phyloP scores from a whole-genome alignment of 1,140 invertebrate species.

The Drosophila tropicalis region DNA sequence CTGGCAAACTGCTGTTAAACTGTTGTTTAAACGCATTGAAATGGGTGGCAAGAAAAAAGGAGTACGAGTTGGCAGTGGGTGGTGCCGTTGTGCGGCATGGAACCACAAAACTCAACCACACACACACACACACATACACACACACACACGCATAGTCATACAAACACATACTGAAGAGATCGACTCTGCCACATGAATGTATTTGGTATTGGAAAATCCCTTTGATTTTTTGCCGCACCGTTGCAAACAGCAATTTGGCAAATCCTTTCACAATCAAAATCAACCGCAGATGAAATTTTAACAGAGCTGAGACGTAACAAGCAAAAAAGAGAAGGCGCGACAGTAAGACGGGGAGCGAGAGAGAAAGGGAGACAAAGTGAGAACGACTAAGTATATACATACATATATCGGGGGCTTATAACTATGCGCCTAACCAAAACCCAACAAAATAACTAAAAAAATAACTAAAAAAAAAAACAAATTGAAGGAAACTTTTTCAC shows the following conservation, averaged over 20 bases:
- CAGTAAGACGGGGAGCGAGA: slow-evolving; percentile 45
- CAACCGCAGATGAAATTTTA: slow-evolving; percentile 82
- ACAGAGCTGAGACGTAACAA: slow-evolving; percentile 24
- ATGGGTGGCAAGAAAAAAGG: slow-evolving; percentile 17
- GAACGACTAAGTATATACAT: neutral
- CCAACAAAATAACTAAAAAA: slow-evolving; percentile 23
- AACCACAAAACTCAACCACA: slow-evolving; percentile 65
- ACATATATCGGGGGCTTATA: slow-evolving; percentile 22
- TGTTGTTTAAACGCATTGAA: slow-evolving; percentile 78
- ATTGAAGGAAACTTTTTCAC: slow-evolving; percentile 3
- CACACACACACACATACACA: slow-evolving; percentile 45
- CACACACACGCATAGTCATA: slow-evolving; percentile 13
- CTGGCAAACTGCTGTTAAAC: slow-evolving; percentile 78
- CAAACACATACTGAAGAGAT: slow-evolving; percentile 29
- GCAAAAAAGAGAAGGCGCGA: slow-evolving; percentile 25
- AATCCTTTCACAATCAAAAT: slow-evolving; percentile 83
- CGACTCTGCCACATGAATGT: slow-evolving; percentile 50
- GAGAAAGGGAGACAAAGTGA: slow-evolving; percentile 29
- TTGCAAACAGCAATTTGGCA: slow-evolving; percentile 81
- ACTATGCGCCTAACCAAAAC: slow-evolving; percentile 29
- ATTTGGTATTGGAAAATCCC: slow-evolving; percentile 77
- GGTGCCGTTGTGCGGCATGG: slow-evolving; percentile 52
- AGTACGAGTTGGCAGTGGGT: neutral
- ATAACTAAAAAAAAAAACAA: slow-evolving; percentile 27
- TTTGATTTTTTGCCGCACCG: slow-evolving; percentile 80